Base-by-base conservation (phyloP, 2,888 invertebrate genomes). In the Drosophila putrida region DNA sequence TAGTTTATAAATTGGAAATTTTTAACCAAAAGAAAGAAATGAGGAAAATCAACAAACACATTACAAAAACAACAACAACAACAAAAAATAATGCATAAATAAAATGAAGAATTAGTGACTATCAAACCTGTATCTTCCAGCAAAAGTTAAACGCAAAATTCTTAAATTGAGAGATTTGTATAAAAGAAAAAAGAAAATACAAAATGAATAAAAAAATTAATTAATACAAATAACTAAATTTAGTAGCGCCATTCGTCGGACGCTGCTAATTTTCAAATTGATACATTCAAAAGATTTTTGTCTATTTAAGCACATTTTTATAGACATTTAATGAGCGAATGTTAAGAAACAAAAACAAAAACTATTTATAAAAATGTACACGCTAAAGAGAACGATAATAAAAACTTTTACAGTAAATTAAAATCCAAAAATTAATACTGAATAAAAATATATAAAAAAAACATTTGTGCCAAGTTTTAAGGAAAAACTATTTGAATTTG, bases 121-220 rank as follows among this genome's bases (percentile, higher is more conserved):
- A 92, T 92, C 92, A 92, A 90, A 91, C 91, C 89, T 87, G 91
- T 90, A 92, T 92, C 92, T 92, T 92, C 92, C 92, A 92, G 86
- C 79, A 71, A 84, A 90, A 73, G 86, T 77, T 80, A 78, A 74
- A 82, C 57, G 75, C 80, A 77, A 75, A 81, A 75, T 73, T 66
- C 69, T 66, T 70, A 78, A 78, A 80, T 74, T 74, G 69, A 84
- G 66, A 68, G 43, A 71, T 82, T 80, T 88, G 83, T 74, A 86
- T 71, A 73, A 72, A 20, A 20, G 2, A 20, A 20, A 20, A 20
- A n/a, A n/a, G n/a, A n/a, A n/a, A n/a, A n/a, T n/a, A 80, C 53
- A 66, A 27, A 62, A 63, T 20, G 13, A 64, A 54, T 43, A 60
- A 72, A 60, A 54, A 51, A 63, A 67, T 59, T 49, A 64, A 69